phyloP scores from a whole-genome alignment of 2,797 vertebrate species.

The Pseudochirops cupreus region DNA sequence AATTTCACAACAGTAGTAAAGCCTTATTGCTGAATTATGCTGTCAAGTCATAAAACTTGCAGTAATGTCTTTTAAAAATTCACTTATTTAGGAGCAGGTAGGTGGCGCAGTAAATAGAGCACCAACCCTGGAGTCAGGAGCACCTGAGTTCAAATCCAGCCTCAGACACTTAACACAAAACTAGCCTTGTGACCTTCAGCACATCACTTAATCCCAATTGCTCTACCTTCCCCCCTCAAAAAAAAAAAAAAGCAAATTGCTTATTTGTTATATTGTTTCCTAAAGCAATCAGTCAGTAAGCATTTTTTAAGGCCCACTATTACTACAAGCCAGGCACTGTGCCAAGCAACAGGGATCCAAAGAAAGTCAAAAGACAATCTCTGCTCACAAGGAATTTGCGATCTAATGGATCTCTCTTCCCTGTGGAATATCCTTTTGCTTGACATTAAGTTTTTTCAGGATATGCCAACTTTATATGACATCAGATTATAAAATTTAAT shows the following conservation, averaged over 20 bases:
- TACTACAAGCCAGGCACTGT: not conserved
- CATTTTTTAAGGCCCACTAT: not conserved
- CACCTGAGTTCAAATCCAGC: no score
- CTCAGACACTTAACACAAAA: no score
- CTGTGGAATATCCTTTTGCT: not conserved
- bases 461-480: not conserved
- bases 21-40: not conserved
- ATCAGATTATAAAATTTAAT: not conserved
- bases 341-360: not conserved
- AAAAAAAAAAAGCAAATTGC: no score
- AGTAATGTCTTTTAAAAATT: not conserved
- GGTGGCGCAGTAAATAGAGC: no score
- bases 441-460: not conserved
- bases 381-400: not conserved
- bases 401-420: not conserved
- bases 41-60: not conserved
- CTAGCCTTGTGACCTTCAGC: no score
- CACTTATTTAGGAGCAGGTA: not conserved
- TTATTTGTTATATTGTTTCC: not conserved
- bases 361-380: not conserved
- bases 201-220: no score
- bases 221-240: no score
- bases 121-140: no score
- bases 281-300: not conserved
- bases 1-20: no score